Evolutionary conservation across 2,113 vertebrate species (phyloP).

Genomic region (Macrotis lagotis): DNA sequence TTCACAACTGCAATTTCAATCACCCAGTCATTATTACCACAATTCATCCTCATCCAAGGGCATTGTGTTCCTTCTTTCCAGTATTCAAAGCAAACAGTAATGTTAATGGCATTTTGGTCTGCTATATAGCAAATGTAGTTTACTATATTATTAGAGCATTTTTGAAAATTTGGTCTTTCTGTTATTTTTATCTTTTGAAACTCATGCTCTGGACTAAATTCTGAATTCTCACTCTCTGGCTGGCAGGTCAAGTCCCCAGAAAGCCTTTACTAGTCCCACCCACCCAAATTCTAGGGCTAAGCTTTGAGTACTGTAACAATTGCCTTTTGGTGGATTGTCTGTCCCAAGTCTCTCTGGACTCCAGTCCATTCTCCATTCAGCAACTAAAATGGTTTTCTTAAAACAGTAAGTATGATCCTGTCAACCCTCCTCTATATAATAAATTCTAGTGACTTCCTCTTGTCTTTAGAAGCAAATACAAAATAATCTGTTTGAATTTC

Average conservation of each 20-base stretch:
- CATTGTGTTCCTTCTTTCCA: not conserved
- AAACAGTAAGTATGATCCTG: not conserved
- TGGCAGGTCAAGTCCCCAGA: not conserved
- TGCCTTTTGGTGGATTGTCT: not conserved
- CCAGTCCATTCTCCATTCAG: not conserved
- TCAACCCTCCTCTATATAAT: not conserved
- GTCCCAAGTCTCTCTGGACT: not conserved
- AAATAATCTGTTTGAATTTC: not conserved
- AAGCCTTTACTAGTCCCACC: not conserved
- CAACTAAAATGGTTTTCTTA: not conserved
- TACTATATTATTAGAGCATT: not conserved
- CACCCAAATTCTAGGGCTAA: not conserved
- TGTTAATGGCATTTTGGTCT: not conserved
- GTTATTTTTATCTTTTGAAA: not conserved
- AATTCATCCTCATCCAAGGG: not conserved
- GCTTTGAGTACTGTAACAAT: not conserved
- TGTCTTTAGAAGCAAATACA: not conserved
- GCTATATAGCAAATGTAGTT: not conserved
- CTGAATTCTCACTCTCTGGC: not conserved
- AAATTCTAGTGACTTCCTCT: not conserved
- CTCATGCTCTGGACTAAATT: not conserved
- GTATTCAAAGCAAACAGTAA: not conserved
- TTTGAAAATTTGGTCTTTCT: not conserved
- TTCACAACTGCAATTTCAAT: not conserved
- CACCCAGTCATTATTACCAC: not conserved